Base-by-base conservation (phyloP, 2,797 vertebrate species). In the Chrysocyon brachyurus region DNA sequence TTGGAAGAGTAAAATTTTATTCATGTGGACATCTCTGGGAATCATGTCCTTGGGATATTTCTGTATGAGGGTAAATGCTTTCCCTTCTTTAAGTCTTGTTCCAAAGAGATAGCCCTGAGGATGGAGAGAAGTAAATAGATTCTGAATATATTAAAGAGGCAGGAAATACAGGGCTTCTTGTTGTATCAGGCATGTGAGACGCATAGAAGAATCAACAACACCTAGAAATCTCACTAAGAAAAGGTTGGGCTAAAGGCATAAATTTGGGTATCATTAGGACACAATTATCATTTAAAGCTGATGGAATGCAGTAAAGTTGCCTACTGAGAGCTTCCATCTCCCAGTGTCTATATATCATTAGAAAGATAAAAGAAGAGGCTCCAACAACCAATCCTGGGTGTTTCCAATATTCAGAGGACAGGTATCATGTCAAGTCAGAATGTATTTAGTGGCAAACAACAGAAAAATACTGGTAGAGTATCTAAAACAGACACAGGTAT, bases 401-500 rank as follows among this genome's bases (percentile, higher is more conserved):
- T 92, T 97, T 75, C 46, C 72, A 85, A 92, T 40, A 85, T 81
- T 81, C 63, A 31, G 33, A 73, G n/a, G 21, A 16, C 36, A 61
- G 7, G 75, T 24, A 63, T 31, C 28, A 14, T 36, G 59, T 72
- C 63, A 19, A 24, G 72, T 84, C n/a, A n/a, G 52, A 92, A 89
- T 17, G 49, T 64, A 75, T 46, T 46, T 88, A 66, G 70, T 78
- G 46, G 56, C 24, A 83, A 93, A 87, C 33, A 63, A 52, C 33
- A 78, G 77, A n/a, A 91, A 46, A 46, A 90, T 28, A 57, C 11
- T 22, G 15, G 10, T 46, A 33, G 52, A 46, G 16, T n/a, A 52
- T 68, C 72, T 81, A 33, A 49, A 68, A 87, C 5, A 88, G 78
- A 61, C 16, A 16, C 6, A 5, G 49, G 72, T n/a, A 1, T 24